Percentiles rank a stretch among this genome's conserved stretches.
phyloP scores from a whole-genome alignment of 1,140 invertebrate genomes.

The Drosophila dunni region DNA sequence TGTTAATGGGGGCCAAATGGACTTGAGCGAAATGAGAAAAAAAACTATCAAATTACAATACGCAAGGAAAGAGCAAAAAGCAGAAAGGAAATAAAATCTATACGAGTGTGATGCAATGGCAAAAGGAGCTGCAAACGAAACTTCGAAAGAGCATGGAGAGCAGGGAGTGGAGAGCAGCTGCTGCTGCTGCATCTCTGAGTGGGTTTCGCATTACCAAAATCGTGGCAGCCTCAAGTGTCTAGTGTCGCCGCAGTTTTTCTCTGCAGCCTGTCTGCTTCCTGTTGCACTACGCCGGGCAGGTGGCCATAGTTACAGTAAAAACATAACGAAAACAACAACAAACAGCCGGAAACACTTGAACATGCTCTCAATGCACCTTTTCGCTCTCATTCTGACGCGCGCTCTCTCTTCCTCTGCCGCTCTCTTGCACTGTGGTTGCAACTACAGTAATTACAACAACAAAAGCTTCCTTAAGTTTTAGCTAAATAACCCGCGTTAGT shows the following conservation, averaged over 20 bases:
- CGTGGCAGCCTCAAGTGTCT: slow-evolving; percentile 37
- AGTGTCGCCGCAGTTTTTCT: slow-evolving; percentile 23
- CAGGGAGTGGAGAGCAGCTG: slow-evolving; percentile 13
- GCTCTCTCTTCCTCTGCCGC: background rate
- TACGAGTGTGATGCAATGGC: slow-evolving; percentile 32
- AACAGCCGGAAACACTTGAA: slow-evolving; percentile 39
- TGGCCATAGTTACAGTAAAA: slow-evolving; percentile 16
- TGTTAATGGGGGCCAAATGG: slow-evolving; percentile 66
- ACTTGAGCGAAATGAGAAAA: slow-evolving; percentile 43
- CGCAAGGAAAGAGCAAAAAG: slow-evolving; percentile 21
- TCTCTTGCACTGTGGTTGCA: slow-evolving; percentile 3
- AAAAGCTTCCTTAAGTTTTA: slow-evolving; percentile 16
- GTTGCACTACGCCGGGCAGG: slow-evolving; percentile 38
- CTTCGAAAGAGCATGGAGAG: slow-evolving; percentile 10
- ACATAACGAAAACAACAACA: slow-evolving; percentile 4
- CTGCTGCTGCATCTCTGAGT: slow-evolving; percentile 34
- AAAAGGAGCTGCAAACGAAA: slow-evolving; percentile 1
- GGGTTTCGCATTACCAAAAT: slow-evolving; percentile 45
- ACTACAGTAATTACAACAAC: slow-evolving; percentile 12
- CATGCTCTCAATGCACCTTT: slow-evolving; percentile 29
- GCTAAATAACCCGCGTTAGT: background rate
- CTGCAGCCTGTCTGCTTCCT: slow-evolving; percentile 28
- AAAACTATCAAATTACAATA: slow-evolving; percentile 62
- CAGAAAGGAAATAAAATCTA: slow-evolving; percentile 24
- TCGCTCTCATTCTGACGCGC: slow-evolving; percentile 11